Evolutionary conservation across 2,888 invertebrate genomes (phyloP).

Genomic region (Strigamia transsilvanica): DNA sequence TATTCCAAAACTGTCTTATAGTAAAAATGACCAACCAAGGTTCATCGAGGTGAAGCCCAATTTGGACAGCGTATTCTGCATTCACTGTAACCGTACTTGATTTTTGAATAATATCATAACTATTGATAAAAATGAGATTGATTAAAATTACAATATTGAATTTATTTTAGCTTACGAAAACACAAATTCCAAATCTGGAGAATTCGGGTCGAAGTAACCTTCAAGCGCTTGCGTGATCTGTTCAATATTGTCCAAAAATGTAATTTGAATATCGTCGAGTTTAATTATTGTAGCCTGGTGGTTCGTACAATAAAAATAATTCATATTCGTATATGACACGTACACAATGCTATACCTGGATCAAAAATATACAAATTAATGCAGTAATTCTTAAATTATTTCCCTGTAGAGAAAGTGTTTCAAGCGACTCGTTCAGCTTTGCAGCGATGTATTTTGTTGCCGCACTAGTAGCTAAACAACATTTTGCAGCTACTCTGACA

Average conservation of each 20-base stretch:
- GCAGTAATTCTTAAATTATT: neutral
- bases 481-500: neutral
- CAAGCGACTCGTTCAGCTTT: neutral
- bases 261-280: neutral
- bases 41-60: conserved; percentile 14
- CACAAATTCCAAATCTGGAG: neutral
- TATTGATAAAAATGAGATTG: neutral
- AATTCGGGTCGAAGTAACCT: neutral
- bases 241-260: neutral
- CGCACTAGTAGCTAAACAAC: neutral
- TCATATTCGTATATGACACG: neutral
- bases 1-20: neutral
- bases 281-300: neutral
- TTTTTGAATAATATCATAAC: neutral
- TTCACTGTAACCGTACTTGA: neutral
- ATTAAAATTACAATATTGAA: neutral
- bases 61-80: neutral
- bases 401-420: neutral
- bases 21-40: neutral
- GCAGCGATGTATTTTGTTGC: neutral
- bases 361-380: neutral
- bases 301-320: neutral
- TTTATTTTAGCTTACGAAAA: neutral
- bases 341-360: neutral
- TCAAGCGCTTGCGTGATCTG: neutral